phyloP scores from a whole-genome alignment of 1,140 invertebrate genomes.

The Micrasema longulum region DNA sequence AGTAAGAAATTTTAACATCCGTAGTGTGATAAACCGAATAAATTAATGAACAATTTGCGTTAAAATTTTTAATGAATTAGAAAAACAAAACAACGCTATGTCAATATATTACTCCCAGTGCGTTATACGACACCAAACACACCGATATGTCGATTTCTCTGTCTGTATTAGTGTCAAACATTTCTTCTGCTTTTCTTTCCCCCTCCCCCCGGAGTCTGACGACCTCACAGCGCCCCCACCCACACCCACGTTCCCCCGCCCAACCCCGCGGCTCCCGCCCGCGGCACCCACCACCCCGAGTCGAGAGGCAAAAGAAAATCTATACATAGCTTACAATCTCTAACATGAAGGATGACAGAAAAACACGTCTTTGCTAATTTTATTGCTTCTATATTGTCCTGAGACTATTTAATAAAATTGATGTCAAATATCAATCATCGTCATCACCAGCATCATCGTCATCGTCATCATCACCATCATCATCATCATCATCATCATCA shows the following conservation, averaged over 20 bases:
- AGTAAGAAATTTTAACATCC: no score
- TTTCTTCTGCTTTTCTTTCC: constrained; percentile 55
- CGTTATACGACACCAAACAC: constrained; percentile 30
- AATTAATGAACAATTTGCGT: no score
- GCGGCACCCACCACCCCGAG: background rate
- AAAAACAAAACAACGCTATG: background rate
- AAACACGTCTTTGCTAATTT: background rate
- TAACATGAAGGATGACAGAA: background rate
- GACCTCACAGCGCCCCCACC: constrained; percentile 28
- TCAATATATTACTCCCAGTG: background rate
- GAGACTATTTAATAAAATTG: no score
- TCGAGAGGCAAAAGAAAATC: constrained; percentile 49
- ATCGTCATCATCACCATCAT: no score
- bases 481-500: no score
- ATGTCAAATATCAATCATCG: no score
- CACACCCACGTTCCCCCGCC: constrained; percentile 10
- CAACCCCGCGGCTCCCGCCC: constrained; percentile 11
- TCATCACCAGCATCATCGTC: no score
- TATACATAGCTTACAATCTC: no score
- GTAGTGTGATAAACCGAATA: no score
- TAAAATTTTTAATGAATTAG: no score
- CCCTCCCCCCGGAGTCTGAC: constrained; percentile 28
- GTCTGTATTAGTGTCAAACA: constrained; percentile 53
- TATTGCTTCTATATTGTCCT: background rate
- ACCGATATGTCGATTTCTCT: constrained; percentile 47